Base-by-base conservation (phyloP, 2,888 invertebrate species). In the Drosophila stalkeri region DNA sequence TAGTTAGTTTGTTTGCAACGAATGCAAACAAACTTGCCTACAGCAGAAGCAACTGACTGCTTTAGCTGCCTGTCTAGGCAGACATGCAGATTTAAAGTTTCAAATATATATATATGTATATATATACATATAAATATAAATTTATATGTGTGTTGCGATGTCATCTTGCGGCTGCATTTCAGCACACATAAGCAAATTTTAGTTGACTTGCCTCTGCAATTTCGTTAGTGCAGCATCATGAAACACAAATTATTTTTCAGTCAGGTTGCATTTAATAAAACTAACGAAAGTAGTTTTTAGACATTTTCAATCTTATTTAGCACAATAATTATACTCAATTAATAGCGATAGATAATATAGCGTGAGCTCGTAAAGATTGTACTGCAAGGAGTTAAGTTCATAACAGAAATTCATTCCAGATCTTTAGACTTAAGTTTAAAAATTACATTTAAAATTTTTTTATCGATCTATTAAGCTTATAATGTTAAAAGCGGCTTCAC, bases 171-270 rank as follows among this genome's bases (percentile, higher is more conserved):
- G 69, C 68, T 72, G 72, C 64, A 68, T 70, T 73, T 66, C 70
- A 57, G 66, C 55, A 57, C 78, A 72, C 81, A 86, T 88, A 86
- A 86, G 88, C 89, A 88, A 86, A 88, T 85, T 86, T 71, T 71
- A 79, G 69, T 73, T 77, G 83, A 65, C 86, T 54, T 82, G 74
- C 54, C 60, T 61, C 61, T 56, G 31, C 61, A 41, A 57, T 59
- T 59, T 52, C 49, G 62, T 56, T 62, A 61, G 27, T 62, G 67
- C 49, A 67, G 61, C 52, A 46, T 39, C 60, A 18, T 52, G 52
- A 41, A 52, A 49, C 55, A 60, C 55, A 37, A 27, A 55, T 70
- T 63, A 46, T 63, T 79, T 64, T 18, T 66, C 66, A 56, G 59
- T 57, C 57, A 60, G 71, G 72, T 35, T 43, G 62, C 72, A 74